A percentile compares a stretch with the other conserved stretches of the same genome.
These are phyloP conservation scores for Rhagium mordax DNA, from an alignment of 2,888 invertebrate genomes.

Conservation along the genomic window DNA sequence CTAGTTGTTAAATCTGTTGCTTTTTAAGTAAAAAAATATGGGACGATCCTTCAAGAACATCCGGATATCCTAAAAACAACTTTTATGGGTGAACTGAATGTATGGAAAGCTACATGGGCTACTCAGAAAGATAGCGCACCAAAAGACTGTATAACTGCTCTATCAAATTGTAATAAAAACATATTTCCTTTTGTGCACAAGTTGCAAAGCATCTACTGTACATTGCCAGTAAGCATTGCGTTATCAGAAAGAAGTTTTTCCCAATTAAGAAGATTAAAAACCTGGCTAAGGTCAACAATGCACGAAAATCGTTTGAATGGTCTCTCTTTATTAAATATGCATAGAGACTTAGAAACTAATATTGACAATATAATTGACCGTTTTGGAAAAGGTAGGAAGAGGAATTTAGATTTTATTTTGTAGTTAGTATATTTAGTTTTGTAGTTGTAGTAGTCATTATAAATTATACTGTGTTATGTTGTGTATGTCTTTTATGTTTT, in stretches of 20 bases:
- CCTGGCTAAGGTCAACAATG: neutral
- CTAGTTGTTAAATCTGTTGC: neutral
- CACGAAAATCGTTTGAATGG: neutral
- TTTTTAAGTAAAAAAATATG: neutral
- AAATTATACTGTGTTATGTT: too few species aligned
- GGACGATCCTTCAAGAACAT: neutral
- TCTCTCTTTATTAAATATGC: neutral
- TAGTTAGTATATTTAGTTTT: too few species aligned
- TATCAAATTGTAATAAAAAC: neutral
- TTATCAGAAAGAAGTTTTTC: neutral
- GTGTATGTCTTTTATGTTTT: too few species aligned
- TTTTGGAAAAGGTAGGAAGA: neutral
- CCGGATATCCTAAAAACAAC: neutral
- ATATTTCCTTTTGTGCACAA: neutral
- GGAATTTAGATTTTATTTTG: too few species aligned
- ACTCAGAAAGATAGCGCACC: neutral
- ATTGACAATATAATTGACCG: too few species aligned
- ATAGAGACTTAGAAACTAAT: too few species aligned
- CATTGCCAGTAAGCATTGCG: neutral
- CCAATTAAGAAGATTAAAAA: neutral
- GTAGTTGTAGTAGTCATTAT: too few species aligned
- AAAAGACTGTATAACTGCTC: neutral
- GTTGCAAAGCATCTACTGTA: neutral
- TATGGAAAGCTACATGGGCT: neutral
- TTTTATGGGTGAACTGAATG: neutral